Percentiles rank a stretch among this genome's conserved stretches.
These are phyloP conservation scores for Dromiciops gliroides DNA, from an alignment of 2,113 vertebrate genomes.

Conservation along the genomic window DNA sequence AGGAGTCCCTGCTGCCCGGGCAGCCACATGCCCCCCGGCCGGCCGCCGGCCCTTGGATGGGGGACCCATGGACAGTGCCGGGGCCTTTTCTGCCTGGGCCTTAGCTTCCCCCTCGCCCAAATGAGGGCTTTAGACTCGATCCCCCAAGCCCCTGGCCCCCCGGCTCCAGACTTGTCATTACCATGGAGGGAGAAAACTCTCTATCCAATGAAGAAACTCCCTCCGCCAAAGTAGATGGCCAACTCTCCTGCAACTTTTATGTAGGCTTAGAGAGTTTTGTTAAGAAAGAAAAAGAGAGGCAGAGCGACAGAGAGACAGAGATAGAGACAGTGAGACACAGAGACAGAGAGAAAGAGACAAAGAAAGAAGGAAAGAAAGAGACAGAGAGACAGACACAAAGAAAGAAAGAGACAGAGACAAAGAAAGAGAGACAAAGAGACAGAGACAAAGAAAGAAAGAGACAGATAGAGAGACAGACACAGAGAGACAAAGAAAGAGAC, in stretches of 20 bases:
- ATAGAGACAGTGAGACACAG: no score
- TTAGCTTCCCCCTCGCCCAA: conserved; percentile 18
- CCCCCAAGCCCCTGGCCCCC: neutral
- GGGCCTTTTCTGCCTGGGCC: conserved; percentile 1
- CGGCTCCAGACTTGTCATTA: neutral
- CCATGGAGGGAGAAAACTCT: neutral
- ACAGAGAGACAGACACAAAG: no score
- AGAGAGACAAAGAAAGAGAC: no score
- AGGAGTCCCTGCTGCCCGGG: no score
- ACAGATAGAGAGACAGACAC: neutral
- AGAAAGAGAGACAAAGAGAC: no score
- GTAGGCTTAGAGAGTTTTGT: neutral
- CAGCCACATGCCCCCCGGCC: no score
- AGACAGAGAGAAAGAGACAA: no score
- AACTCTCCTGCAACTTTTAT: neutral
- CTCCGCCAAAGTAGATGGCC: neutral
- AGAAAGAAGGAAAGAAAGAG: no score
- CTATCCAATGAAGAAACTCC: neutral
- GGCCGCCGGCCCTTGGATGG: neutral
- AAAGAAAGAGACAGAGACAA: no score
- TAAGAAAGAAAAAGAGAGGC: neutral
- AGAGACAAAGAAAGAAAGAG: neutral
- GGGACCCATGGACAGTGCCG: neutral
- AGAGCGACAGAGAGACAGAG: no score
- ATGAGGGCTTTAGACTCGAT: conserved; percentile 5